phyloP scores from a whole-genome alignment of 2,113 vertebrate species.

The Melanerpes aurifrons region DNA sequence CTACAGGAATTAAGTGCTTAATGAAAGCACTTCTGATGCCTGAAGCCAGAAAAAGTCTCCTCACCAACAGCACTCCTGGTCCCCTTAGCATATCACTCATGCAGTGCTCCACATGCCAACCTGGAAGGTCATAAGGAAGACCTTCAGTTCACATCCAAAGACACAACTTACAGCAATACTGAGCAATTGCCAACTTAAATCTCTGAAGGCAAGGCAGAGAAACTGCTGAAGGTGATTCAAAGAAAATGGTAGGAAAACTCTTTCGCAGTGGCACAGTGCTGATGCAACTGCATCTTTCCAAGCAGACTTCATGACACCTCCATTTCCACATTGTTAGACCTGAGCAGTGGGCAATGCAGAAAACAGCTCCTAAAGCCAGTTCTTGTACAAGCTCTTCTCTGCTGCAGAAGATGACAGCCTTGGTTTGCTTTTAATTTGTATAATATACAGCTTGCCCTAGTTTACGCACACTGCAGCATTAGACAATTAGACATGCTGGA shows the following conservation, averaged over 20 bases:
- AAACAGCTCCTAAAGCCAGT: neutral
- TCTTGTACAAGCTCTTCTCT: neutral
- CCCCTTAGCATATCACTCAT: fast-evolving
- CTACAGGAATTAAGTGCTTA: neutral
- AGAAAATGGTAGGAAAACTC: neutral
- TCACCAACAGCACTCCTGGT: neutral
- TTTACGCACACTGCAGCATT: slow-evolving; percentile 41
- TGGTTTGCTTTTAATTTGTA: slow-evolving; percentile 46
- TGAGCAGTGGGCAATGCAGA: neutral
- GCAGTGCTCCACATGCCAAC: fast-evolving
- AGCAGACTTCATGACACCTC: neutral
- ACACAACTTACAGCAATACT: fast-evolving
- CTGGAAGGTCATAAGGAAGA: neutral
- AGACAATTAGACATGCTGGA: slow-evolving; percentile 70
- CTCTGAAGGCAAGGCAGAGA: neutral
- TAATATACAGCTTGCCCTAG: slow-evolving; percentile 45
- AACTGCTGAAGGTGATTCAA: neutral
- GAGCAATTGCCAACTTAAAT: neutral
- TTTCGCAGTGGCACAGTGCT: neutral
- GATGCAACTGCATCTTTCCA: neutral
- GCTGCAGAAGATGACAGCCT: neutral
- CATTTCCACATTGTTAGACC: neutral
- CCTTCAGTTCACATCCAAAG: neutral
- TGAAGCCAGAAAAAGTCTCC: neutral
- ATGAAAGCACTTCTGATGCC: neutral